These are phyloP conservation scores for Achlya flavicornis DNA, from an alignment of 2,888 invertebrate genomes.

Conservation along the genomic window DNA sequence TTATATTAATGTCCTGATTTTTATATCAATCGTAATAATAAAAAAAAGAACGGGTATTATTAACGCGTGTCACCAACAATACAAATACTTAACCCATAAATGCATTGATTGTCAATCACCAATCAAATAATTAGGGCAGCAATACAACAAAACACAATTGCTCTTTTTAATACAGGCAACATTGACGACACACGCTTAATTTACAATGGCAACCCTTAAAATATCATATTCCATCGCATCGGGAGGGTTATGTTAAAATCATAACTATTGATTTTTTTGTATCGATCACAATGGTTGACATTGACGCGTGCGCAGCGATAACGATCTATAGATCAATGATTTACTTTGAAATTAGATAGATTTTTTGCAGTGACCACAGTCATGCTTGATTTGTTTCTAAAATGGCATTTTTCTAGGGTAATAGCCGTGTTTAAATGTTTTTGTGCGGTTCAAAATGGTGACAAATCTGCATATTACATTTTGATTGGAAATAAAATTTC, in stretches of 20 bases:
- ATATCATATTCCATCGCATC: constrained; percentile 72
- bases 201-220: constrained; percentile 58
- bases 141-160: constrained; percentile 55
- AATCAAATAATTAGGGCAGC: constrained; percentile 40
- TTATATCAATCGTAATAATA: no score
- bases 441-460: background rate
- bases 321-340: constrained; percentile 62
- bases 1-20: no score
- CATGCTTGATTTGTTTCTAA: constrained; percentile 28
- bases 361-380: constrained; percentile 60
- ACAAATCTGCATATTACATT: background rate
- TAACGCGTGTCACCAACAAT: constrained; percentile 14
- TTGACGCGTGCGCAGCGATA: constrained; percentile 64
- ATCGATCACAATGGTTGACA: constrained; percentile 61
- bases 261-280: constrained; percentile 63
- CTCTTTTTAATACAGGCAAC: constrained; percentile 30
- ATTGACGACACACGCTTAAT: constrained; percentile 29
- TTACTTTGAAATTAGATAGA: constrained; percentile 57
- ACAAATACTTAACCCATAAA: constrained; percentile 16
- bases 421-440: constrained; percentile 25
- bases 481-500: background rate
- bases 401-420: constrained; percentile 29
- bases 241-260: constrained; percentile 53
- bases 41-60: no score
- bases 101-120: constrained; percentile 31